These are phyloP conservation scores for Sparus aurata DNA, from an alignment of 2,797 vertebrate genomes.

Conservation along the genomic window DNA sequence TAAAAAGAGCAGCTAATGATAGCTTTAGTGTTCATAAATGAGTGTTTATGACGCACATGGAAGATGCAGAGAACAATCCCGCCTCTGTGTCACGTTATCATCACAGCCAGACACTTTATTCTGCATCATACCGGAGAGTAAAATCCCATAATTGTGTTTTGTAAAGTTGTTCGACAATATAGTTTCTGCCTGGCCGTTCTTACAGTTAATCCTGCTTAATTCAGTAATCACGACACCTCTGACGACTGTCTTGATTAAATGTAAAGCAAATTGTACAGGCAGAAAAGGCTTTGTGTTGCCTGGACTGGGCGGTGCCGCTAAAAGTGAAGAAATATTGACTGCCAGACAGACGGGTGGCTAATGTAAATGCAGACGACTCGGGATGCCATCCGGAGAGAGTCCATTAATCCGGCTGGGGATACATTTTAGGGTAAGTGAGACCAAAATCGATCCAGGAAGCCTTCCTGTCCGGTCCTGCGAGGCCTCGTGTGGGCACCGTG, in stretches of 20 bases:
- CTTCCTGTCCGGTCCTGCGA: conserved; percentile 61
- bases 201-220: not conserved
- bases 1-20: not conserved
- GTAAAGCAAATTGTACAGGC: not conserved
- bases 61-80: not conserved
- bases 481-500: conserved; percentile 45
- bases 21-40: not conserved
- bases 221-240: not conserved
- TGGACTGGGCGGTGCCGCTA: conserved; percentile 38
- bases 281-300: not conserved
- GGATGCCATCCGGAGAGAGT: conserved; percentile 44
- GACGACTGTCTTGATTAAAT: not conserved
- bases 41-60: not conserved
- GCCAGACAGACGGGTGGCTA: conserved; percentile 18
- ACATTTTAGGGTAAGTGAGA: conserved; percentile 67
- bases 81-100: not conserved
- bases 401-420: conserved; percentile 62
- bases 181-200: not conserved
- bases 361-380: conserved; percentile 44
- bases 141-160: not conserved
- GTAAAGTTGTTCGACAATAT: not conserved
- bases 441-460: conserved; percentile 76
- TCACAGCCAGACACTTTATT: not conserved
- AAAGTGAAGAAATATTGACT: conserved; percentile 40
- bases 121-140: not conserved